Evolutionary conservation across 2,888 invertebrate species (phyloP).

Genomic region (Poecilobothrus nobilitatus): DNA sequence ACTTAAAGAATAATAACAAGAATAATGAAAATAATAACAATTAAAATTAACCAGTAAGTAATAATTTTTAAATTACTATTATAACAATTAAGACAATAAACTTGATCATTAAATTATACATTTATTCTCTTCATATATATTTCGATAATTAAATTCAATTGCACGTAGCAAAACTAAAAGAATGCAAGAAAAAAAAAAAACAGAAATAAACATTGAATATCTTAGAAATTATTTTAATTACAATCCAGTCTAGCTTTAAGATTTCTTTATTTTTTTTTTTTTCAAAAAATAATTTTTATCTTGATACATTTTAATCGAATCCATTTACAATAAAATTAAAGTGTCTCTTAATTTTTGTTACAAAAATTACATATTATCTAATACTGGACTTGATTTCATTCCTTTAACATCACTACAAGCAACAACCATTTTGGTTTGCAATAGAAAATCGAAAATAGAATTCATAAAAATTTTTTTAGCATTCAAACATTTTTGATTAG

Average conservation of each 20-base stretch:
- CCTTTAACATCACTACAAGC: neutral
- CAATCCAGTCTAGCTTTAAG: too few relatives aligned
- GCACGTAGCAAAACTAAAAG: neutral
- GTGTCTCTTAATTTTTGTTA: neutral
- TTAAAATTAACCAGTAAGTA: neutral
- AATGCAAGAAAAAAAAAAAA: neutral
- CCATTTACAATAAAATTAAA: conserved; percentile 2
- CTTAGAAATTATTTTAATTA: too few relatives aligned
- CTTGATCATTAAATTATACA: neutral
- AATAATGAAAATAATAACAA: too few relatives aligned
- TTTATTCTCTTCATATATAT: too few relatives aligned
- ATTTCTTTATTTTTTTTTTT: too few relatives aligned
- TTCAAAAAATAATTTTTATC: neutral
- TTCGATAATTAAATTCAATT: neutral
- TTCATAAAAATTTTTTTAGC: too few relatives aligned
- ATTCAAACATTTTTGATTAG: too few relatives aligned
- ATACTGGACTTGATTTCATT: neutral
- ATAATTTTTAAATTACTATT: neutral
- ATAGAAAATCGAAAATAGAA: too few relatives aligned
- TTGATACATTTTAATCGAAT: neutral
- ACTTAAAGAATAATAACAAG: too few relatives aligned
- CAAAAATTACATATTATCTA: neutral
- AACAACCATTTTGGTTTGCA: too few relatives aligned
- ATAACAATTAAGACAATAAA: neutral
- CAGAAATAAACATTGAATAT: too few relatives aligned